Evolutionary conservation across 2,797 vertebrate species (phyloP), one percentile per base, ranked within the genome.

Genomic region (Peromyscus nudipes): DNA sequence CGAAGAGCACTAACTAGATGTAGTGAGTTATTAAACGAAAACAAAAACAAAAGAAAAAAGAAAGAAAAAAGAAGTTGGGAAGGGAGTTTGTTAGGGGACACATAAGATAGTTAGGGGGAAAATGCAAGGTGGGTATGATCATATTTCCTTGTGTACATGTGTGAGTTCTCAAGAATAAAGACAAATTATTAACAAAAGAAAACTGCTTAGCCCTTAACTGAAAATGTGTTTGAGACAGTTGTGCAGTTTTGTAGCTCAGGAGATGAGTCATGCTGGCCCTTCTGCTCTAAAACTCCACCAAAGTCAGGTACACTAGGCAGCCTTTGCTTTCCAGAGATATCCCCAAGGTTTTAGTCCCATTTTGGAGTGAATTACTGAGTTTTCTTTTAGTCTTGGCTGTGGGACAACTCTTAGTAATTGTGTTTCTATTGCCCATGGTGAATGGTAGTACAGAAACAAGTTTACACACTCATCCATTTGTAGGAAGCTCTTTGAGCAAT

Each of bases 181-280:
- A 6, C 9, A 46, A 21, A 6, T 29, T 64, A 64, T 62, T 64
- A 12, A 83, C 37, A 43, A 29, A 62, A 82, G n/a, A 40, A 89
- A 80, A 37, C 16, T 40, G 79, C 76, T 90, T 76, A 85, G 49
- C 29, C 27, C 46, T 46, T 84, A 67, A 62, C 40, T 87, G 62
- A 69, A 92, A 89, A 27, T 29, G 2, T 73, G 31, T 55, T 90
- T 95, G 52, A 89, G 83, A 46, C 73, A 84, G 75, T 76, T 69
- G 73, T 62, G 11, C 0, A 49, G 10, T 71, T 93, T 52, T 86
- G 80, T 83, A 92, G 82, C 34, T 65, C 40, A 87, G 67, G 55
- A 84, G 27, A 16, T 3, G 1, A 85, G 83, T 65, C 71, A 37
- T 21, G 49, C 0, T 29, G 46, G 49, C 52, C 29, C 62, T 12